phyloP scores from a whole-genome alignment of 2,113 vertebrate genomes.

The Epinephelus cyanopodus region DNA sequence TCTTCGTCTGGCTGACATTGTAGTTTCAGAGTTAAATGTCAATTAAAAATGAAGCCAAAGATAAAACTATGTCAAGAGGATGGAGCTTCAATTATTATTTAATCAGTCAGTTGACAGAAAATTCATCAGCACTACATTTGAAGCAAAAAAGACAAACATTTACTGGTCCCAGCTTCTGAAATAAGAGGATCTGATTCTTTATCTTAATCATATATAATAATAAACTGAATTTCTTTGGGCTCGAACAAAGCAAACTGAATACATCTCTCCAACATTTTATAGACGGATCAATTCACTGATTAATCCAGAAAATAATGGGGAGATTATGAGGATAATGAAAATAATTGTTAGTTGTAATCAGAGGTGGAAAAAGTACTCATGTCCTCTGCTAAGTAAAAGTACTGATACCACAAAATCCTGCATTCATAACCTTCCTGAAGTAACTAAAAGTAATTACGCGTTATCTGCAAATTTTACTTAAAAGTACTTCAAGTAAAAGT shows the following conservation, averaged over 20 bases:
- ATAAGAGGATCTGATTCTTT: not conserved
- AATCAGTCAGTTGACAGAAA: not conserved
- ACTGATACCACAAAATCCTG: not conserved
- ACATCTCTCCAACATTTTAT: too few species aligned
- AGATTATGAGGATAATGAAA: not conserved
- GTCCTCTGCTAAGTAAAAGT: not conserved
- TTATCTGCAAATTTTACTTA: not conserved
- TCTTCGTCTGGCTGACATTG: constrained; percentile 16
- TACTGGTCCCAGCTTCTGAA: not conserved
- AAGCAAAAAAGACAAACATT: not conserved
- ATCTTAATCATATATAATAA: too few species aligned
- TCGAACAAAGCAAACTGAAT: too few species aligned
- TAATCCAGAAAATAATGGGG: too few species aligned
- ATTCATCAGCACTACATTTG: not conserved
- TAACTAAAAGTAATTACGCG: not conserved
- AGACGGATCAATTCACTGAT: too few species aligned
- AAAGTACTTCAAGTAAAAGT: too few species aligned
- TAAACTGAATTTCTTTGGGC: too few species aligned
- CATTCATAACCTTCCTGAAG: not conserved
- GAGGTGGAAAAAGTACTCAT: not conserved
- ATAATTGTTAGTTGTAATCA: not conserved
- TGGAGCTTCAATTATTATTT: not conserved
- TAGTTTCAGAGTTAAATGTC: not conserved
- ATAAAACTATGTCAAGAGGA: not conserved
- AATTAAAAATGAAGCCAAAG: not conserved